Percentiles rank a stretch among this genome's conserved stretches.
These are phyloP conservation scores for Bucco capensis DNA, from an alignment of 2,113 vertebrate species.

Conservation along the genomic window DNA sequence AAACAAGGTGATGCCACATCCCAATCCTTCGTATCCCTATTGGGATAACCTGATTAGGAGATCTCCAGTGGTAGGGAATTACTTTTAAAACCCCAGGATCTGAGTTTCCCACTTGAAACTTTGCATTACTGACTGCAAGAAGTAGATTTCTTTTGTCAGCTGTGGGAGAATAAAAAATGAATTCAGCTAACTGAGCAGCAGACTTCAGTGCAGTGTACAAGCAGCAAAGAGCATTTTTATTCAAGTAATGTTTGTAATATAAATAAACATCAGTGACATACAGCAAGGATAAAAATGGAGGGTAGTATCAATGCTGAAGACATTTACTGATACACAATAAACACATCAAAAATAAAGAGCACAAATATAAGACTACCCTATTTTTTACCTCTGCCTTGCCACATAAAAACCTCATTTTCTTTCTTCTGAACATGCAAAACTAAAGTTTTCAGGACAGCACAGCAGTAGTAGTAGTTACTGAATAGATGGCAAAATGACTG, in stretches of 20 bases:
- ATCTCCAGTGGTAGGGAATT: not conserved
- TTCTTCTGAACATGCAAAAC: not conserved
- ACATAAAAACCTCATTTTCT: not conserved
- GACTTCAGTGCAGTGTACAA: not conserved
- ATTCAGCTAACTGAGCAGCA: not conserved
- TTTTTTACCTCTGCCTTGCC: not conserved
- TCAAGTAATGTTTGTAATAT: not conserved
- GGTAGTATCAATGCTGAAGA: not conserved
- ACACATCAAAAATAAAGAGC: not conserved
- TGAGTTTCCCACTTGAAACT: not conserved
- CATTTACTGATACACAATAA: not conserved
- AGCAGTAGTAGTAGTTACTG: not conserved
- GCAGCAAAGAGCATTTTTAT: not conserved
- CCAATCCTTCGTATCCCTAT: not conserved
- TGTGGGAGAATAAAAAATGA: not conserved
- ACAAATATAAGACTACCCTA: not conserved
- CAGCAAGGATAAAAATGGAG: not conserved
- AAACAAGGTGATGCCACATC: not conserved
- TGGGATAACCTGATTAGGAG: not conserved
- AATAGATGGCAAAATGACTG: not conserved
- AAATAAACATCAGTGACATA: not conserved
- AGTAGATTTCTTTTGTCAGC: not conserved
- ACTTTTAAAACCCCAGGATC: not conserved
- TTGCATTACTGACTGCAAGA: not conserved
- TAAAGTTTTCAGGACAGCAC: not conserved